Base-by-base conservation (phyloP, 2,888 invertebrate species). In the Gastracanthus pulcherrimus region DNA sequence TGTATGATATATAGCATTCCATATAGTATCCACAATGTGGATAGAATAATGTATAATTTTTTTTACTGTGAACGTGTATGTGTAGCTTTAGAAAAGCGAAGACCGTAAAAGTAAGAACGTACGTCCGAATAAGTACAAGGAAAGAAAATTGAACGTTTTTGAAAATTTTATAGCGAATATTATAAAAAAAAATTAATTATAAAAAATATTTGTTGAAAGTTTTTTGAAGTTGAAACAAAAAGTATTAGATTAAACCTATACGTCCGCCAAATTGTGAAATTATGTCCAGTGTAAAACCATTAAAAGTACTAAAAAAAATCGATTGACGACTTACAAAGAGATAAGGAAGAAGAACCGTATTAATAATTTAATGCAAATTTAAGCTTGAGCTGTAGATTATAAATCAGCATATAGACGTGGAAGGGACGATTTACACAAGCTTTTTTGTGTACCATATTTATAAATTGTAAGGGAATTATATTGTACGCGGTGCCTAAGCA, bases 1-100 rank as follows among this genome's bases (percentile, higher is more conserved):
- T 62, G 19, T 83, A 74, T 48, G 51, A 69, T 31, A 81, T 81
- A 71, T 55, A 82, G 64, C 81, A 80, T 83, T 83, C 81, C 83
- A 76, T 79, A 74, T 62, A 72, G 76, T 82, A 80, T 84, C 82
- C 83, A 84, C 82, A 83, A 79, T 83, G 82, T 84, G 80, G 84
- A 83, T 85, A 75, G 62, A 64, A 19, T 62, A 62, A 78, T 81
- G 76, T 81, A 77, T 82, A 67, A 78, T 69, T 78, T 84, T 80
- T 82, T 83, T 78, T 72, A 81, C 67, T 76, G 34, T 75, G 76
- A 71, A 62, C 51, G 13, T 77, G 62, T 64, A 78, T 48, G 75
- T 58, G 31, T 80, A 83, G 75, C 51, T 83, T 76, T 83, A 78
- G 64, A 75, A 48, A 77, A 70, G 62, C 34, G 5, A 34, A 11